Percentiles rank a stretch among this genome's conserved stretches.
These are phyloP conservation scores for Hippoglossus stenolepis DNA, from an alignment of 2,113 vertebrate species.

Conservation along the genomic window DNA sequence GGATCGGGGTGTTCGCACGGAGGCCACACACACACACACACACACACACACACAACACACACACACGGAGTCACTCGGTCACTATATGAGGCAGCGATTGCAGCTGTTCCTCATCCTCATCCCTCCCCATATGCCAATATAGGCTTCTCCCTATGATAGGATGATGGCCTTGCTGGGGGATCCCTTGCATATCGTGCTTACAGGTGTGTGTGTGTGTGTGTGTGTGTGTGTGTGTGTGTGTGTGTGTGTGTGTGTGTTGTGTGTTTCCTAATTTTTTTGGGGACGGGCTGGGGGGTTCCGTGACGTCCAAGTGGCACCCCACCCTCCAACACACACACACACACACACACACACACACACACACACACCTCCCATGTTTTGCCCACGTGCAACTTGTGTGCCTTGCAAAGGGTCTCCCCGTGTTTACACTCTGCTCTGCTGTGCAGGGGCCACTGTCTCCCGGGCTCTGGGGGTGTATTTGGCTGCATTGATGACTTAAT, in stretches of 20 bases:
- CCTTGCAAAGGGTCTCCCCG: constrained; percentile 59
- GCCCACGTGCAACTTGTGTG: constrained; percentile 74
- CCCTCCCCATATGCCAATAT: constrained; percentile 41
- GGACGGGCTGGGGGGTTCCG: constrained; percentile 14
- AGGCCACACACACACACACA: constrained; percentile 2
- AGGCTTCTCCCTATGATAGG: constrained; percentile 14
- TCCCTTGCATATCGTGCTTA: constrained; percentile 56
- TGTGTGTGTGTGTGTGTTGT: too few species aligned
- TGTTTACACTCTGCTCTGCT: constrained; percentile 67
- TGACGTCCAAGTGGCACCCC: constrained; percentile 35
- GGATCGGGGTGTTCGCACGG: constrained; percentile 15
- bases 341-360: constrained; percentile 15
- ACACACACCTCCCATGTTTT: constrained; percentile 37
- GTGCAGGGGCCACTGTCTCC: constrained; percentile 39
- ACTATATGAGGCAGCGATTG: constrained; percentile 32
- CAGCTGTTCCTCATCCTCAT: constrained; percentile 39
- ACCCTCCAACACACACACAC: constrained; percentile 23
- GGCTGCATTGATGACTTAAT: constrained; percentile 39
- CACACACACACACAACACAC: constrained; percentile 11
- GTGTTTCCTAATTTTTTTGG: constrained; percentile 15
- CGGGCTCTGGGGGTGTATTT: constrained; percentile 15
- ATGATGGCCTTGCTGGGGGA: constrained; percentile 49
- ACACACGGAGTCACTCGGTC: constrained; percentile 14
- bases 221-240: neutral
- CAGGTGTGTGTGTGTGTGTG: constrained; percentile 26